Evolutionary conservation across 2,888 invertebrate genomes (phyloP), one percentile per base, ranked within the genome.

Genomic region (Lordiphosa fenestrarum): DNA sequence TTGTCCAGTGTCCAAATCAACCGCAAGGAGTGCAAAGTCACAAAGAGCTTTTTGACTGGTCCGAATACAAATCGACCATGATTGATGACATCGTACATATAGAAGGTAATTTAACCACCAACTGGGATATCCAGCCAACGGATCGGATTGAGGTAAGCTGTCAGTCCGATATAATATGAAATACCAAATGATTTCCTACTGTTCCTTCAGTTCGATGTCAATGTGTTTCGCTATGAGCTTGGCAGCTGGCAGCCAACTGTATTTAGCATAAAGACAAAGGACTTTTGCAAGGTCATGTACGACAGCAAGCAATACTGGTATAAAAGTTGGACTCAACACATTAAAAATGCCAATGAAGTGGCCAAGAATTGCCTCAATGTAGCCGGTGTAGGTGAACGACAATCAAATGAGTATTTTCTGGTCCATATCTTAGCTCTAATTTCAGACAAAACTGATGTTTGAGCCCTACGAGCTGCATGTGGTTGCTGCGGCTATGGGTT

Each of bases 101-200:
- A 0, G 6, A 50, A 4, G 70, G 70, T 4, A 69, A 69, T 41
- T 0, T 15, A 0, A 66, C 66, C 2, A 3, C 5, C 0, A 4
- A n/a, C 4, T 69, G 70, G 66, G 10, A 56, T 19, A 49, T 53
- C 5, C 5, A 51, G 2, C 53, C 6, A 4, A 21, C 35, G 1
- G 63, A 69, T 49, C 47, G 40, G 0, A 1, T 70, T 35, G 6
- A 25, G 6, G 66, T 69, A 70, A 51, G 6, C 2, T 15, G 6
- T 23, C n/a, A 15, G 6, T 25, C 15, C 0, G 2, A 1, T 33
- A 2, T 4, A n/a, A 12, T 25, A 13, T 4, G 1, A 9, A 7
- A 6, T 4, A 0, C 3, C 5, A 10, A 6, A 10, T 6, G 5
- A 30, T n/a, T 1, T 1, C 19, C 19, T 21, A 9, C 13, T 13